Conservation (phyloP, 1,140 invertebrate genomes). For the Drosophila pseudoobscura region DNA sequence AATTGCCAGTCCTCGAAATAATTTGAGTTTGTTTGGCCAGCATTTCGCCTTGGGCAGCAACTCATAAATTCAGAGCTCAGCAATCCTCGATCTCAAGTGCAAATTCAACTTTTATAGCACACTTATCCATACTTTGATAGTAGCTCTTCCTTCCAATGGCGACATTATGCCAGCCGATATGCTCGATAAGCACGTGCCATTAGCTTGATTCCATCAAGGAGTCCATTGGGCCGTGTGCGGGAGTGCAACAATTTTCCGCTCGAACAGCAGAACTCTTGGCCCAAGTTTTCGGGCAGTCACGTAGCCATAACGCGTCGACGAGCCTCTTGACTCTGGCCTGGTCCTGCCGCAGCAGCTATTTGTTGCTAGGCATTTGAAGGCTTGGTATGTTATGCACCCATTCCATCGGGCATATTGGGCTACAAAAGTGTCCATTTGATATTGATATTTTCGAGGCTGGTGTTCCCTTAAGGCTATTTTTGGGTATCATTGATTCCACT, state of each 20-base stretch:
- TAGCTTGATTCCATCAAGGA: slow-evolving; percentile 44
- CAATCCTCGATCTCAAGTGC: slow-evolving; percentile 23
- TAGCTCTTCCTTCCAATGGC: slow-evolving; percentile 49
- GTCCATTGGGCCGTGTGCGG: slow-evolving; percentile 2
- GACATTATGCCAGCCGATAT: slow-evolving; percentile 70
- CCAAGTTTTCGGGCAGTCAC: slow-evolving; percentile 58
- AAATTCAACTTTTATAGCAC: slow-evolving; percentile 64
- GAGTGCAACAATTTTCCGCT: slow-evolving; percentile 53
- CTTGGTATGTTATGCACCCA: slow-evolving; percentile 19
- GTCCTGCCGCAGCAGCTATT: slow-evolving; percentile 20
- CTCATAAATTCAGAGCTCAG: slow-evolving; percentile 44
- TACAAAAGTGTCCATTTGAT: not conserved
- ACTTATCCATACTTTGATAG: slow-evolving; percentile 36
- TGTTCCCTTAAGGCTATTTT: not conserved
- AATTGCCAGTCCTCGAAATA: slow-evolving; percentile 62
- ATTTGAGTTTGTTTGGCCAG: slow-evolving; percentile 62
- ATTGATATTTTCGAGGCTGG: too few species aligned
- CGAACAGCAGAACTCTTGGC: slow-evolving; percentile 44
- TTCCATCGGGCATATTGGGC: not conserved
- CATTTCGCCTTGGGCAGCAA: slow-evolving; percentile 36
- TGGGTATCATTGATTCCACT: not conserved
- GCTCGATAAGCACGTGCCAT: slow-evolving; percentile 74
- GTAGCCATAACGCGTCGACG: slow-evolving; percentile 48
- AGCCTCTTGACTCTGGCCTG: slow-evolving; percentile 12
- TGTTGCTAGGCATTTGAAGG: slow-evolving; percentile 60